These are phyloP conservation scores for Saxicola maurus DNA, from an alignment of 2,797 vertebrate genomes.

Conservation along the genomic window DNA sequence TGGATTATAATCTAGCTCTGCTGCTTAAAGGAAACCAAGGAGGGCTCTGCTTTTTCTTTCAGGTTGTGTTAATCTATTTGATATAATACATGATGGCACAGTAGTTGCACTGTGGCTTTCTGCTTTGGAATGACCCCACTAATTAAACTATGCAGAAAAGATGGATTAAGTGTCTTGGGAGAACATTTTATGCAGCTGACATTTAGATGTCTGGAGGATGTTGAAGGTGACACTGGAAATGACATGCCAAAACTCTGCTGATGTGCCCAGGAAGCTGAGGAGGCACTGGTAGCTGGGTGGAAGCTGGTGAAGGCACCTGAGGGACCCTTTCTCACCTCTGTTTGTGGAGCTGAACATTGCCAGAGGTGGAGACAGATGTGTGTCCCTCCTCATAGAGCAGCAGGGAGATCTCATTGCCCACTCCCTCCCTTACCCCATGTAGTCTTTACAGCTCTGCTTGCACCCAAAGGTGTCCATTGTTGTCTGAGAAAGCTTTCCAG, in stretches of 20 bases:
- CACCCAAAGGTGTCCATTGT: not conserved
- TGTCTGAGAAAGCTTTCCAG: not conserved
- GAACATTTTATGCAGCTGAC: not conserved
- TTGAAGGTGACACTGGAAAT: not conserved
- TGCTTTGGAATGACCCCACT: not conserved
- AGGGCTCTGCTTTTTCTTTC: not conserved
- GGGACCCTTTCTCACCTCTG: not conserved
- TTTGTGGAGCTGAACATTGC: not conserved
- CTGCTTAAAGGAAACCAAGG: not conserved
- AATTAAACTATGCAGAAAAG: not conserved
- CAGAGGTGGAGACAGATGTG: not conserved
- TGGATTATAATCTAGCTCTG: not conserved
- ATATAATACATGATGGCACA: not conserved
- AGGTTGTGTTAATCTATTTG: not conserved
- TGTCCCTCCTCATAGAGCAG: not conserved
- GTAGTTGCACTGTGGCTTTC: not conserved
- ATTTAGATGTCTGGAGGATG: not conserved
- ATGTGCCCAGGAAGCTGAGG: not conserved
- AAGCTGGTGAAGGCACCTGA: not conserved
- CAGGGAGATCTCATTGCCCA: not conserved
- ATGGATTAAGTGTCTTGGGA: constrained; percentile 1
- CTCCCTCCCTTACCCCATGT: rapidly evolving
- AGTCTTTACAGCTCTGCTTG: not conserved
- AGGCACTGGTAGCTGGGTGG: not conserved
- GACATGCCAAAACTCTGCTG: not conserved